Evolutionary conservation across 2,113 vertebrate species (phyloP).

Genomic region (Siniperca chuatsi): DNA sequence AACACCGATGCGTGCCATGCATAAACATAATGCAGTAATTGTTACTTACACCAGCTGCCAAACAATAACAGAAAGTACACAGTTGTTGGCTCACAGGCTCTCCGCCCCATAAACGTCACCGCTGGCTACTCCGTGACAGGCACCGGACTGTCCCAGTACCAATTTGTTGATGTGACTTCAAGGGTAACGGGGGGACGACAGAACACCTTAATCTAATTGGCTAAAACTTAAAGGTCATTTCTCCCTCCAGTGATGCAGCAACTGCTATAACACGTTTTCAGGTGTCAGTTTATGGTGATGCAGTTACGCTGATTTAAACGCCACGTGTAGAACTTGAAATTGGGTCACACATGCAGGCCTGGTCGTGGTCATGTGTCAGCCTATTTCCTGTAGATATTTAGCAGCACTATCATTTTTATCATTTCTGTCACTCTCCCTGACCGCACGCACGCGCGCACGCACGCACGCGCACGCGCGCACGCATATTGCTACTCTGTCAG

Average conservation of each 20-base stretch:
- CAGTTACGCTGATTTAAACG: neutral
- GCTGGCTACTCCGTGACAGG: conserved; percentile 43
- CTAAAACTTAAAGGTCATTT: conserved; percentile 13
- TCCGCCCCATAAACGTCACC: conserved; percentile 31
- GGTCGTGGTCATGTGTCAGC: neutral
- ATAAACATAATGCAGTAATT: neutral
- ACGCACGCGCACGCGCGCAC: neutral
- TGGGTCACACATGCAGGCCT: neutral
- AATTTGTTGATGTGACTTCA: conserved; percentile 5
- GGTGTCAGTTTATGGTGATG: neutral
- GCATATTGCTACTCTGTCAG: conserved; percentile 34
- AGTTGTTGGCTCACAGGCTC: conserved; percentile 21
- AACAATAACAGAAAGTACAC: conserved; percentile 29
- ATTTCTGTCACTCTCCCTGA: conserved; percentile 3
- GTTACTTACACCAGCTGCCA: conserved; percentile 21
- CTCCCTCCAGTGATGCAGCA: conserved; percentile 6
- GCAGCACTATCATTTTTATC: neutral
- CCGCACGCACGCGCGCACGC: neutral
- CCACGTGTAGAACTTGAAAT: neutral
- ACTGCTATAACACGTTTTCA: neutral
- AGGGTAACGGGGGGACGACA: neutral
- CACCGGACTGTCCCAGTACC: conserved; percentile 26
- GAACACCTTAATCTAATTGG: neutral
- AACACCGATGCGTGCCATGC: neutral
- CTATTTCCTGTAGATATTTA: neutral